Base-by-base conservation (phyloP, 2,797 vertebrate genomes). In the Eleutherodactylus coqui region DNA sequence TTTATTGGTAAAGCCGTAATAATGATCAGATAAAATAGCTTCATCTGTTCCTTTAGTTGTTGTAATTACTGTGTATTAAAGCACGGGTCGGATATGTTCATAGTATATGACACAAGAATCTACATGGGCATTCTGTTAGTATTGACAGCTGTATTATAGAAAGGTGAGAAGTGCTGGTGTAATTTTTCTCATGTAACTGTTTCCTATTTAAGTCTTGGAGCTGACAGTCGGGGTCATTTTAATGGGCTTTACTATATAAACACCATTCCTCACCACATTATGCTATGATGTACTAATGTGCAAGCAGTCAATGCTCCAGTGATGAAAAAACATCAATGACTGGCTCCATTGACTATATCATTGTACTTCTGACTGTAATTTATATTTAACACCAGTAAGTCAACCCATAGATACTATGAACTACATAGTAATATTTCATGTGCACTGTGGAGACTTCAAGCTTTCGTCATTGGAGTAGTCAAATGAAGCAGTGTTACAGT, bases 241-340 rank as follows among this genome's bases (percentile, higher is more conserved):
- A 81, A 73, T 72, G 67, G 49, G 80, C 53, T 82, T 43, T 21
- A 27, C 64, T 82, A 53, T 69, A n/a, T 41, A 82, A 51, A 82
- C 80, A 72, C 32, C 67, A 82, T 82, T 82, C 67, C 49, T 73
- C 67, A 29, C 51, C 47, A 21, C 29, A 29, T 27, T 62, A n/a
- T 69, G n/a, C 17, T 69, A 7, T 69, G 53, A 69, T 14, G 29
- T 49, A 53, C 32, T 72, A 69, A 55, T 55, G n/a, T 27, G 19
- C 17, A 29, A 51, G 38, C 21, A 49, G 75, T 58, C 32, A n/a
- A 78, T 24, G 49, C 79, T 67, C 5, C 36, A 36, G 47, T 36
- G 29, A 55, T 21, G 16, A 51, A 14, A 32, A 38, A 38, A 70
- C 67, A 49, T 82, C 80, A 82, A 38, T 55, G 67, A 29, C 67